Percentiles rank a stretch among this genome's conserved stretches.
Conservation (phyloP, 2,888 invertebrate genomes). For the Cyclophora punctaria region DNA sequence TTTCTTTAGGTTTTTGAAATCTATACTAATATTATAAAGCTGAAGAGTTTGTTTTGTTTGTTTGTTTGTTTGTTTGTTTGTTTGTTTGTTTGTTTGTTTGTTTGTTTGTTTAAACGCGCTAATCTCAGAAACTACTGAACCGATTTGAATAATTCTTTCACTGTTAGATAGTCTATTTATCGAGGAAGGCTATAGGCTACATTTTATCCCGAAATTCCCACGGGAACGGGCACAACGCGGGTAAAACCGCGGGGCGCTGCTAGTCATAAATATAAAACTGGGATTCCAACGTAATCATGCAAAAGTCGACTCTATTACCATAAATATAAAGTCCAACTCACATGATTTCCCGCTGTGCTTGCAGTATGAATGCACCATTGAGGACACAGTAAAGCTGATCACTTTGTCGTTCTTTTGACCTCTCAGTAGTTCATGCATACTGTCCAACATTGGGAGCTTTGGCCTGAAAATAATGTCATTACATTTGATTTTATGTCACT, state of each 20-base stretch:
- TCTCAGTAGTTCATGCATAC: constrained; percentile 56
- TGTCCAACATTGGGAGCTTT: constrained; percentile 56
- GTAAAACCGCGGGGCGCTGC: background rate
- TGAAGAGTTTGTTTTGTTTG: too few species aligned
- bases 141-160: too few species aligned
- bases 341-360: constrained; percentile 57
- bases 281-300: background rate
- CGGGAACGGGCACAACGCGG: background rate
- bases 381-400: constrained; percentile 64
- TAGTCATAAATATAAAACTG: background rate
- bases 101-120: too few species aligned
- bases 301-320: background rate
- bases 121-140: too few species aligned
- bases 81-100: too few species aligned
- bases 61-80: too few species aligned
- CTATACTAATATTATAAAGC: too few species aligned
- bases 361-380: constrained; percentile 70
- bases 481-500: background rate
- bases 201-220: background rate
- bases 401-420: constrained; percentile 56
- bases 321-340: constrained; percentile 29
- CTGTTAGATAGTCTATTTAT: too few species aligned
- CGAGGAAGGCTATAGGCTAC: too few species aligned
- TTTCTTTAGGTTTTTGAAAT: too few species aligned
- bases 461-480: constrained; percentile 44